These are phyloP conservation scores for Hydrotaea cyrtoneurina DNA, from an alignment of 2,888 invertebrate species.

Conservation along the genomic window DNA sequence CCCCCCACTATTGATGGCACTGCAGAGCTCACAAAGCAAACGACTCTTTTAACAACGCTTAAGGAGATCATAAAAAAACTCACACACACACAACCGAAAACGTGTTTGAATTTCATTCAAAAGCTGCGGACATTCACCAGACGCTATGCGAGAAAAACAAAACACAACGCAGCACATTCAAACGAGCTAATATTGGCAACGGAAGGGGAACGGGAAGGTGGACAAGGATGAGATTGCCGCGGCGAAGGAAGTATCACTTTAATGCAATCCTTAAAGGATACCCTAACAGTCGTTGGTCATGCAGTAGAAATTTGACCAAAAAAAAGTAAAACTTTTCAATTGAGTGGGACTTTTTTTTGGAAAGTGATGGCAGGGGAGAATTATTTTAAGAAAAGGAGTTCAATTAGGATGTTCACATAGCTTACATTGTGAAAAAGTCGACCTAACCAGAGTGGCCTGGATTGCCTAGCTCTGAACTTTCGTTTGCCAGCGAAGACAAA, in stretches of 20 bases:
- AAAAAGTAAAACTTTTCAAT: not conserved
- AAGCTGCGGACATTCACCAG: not conserved
- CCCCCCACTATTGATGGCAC: too few species aligned
- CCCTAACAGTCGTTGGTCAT: too few species aligned
- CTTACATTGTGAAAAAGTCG: too few species aligned
- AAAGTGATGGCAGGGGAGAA: too few species aligned
- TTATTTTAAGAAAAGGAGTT: too few species aligned
- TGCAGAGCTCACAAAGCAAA: conserved; percentile 33
- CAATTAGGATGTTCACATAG: too few species aligned
- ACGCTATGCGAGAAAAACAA: not conserved
- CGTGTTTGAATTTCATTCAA: conserved; percentile 31
- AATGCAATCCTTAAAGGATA: not conserved
- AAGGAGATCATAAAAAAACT: conserved; percentile 23
- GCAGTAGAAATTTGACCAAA: not conserved
- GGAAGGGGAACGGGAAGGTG: not conserved
- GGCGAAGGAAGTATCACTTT: not conserved
- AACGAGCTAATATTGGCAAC: not conserved
- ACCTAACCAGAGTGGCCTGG: too few species aligned
- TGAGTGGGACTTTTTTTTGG: too few species aligned
- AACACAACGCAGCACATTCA: not conserved
- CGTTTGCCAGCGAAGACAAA: too few species aligned
- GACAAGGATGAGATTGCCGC: not conserved
- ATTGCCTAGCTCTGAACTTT: too few species aligned
- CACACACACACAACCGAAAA: conserved; percentile 38
- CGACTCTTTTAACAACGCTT: conserved; percentile 42